Base-by-base conservation (phyloP, 2,113 vertebrate species). In the Pollimyrus isidori region DNA sequence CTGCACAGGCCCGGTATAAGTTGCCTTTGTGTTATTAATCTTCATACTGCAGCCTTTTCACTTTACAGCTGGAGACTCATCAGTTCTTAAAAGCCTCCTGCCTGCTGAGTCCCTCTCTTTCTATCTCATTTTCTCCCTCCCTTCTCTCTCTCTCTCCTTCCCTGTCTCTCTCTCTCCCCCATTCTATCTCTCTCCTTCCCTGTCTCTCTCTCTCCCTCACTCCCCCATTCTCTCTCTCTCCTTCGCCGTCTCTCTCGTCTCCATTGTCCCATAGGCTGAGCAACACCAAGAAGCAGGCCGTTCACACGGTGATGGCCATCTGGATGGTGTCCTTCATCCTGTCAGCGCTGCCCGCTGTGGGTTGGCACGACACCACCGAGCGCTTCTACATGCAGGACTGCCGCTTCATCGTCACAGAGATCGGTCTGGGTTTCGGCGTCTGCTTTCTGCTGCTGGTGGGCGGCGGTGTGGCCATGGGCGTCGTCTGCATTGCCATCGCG, bases 311-410 rank as follows among this genome's bases (percentile, higher is more conserved):
- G 88, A 97, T 98, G 97, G 98, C 97, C 52, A 97, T 98, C 94
- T 98, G 98, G 98, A 98, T 97, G 97, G 98, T 98, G 85, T 98
- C 98, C 65, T 98, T 98, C 93, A 97, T 97, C 92, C 95, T 98
- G 83, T 98, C 97, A 2, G 97, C 98, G 0, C 95, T 98, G 91
- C 98, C 98, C 0, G 97, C 98, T 0, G 97, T 98, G n/a, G 98
- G 98, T 88, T 98, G 98, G 98, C 98, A 98, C 0, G 97, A 98
- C 95, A 98, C 97, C 2, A 95, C 93, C 0, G 93, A 97, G 52
- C 97, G 98, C 89, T 98, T 98, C 95, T 98, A 98, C 82, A 92
- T 96, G 89, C 95, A 95, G 0, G 97, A 98, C 95, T 98, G 98
- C 94, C 96, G 96, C 90, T 98, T 98, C 95, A 96, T 98, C 3